Evolutionary conservation across 2,113 vertebrate genomes (phyloP), one percentile per base, ranked within the genome.

Genomic region (Zosterops borbonicus): DNA sequence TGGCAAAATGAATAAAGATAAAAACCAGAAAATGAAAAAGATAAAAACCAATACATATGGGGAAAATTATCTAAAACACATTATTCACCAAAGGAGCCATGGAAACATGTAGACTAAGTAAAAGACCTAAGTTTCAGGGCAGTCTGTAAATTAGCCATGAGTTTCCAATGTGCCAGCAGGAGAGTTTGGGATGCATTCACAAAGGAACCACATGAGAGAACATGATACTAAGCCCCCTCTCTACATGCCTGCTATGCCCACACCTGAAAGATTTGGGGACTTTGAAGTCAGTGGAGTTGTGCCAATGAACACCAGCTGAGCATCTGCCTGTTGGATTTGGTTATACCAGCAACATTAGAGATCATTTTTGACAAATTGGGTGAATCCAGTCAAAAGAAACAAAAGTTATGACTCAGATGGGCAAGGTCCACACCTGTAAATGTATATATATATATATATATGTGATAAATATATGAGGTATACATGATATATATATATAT

Each of bases 171-270:
- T 93, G 89, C 74, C 84, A 90, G 78, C 3, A 9, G 27, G 28
- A 33, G 55, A 50, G 46, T 80, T 85, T 74, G 82, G 50, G 70
- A 15, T 83, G 71, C 82, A 7, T 7, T 14, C 29, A 59, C 70
- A 92, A 91, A 92, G 70, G 39, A 78, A 94, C 67, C 82, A 94
- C 87, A 74, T 95, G 87, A 93, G 94, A 94, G 67, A 90, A 80
- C 42, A 65, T 12, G 63, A 55, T 28, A 83, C 74, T 69, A 95
- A 95, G 83, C 24, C 7, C 29, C 29, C 21, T 64, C 35, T 67
- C 37, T 62, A 37, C 27, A 19, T 8, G n/a, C 39, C 59, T 94
- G 42, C 7, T 80, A 74, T 17, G 75, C 68, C 89, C 81, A 83
- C 84, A 94, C 96, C 94, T 96, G 94, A 85, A 91, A 73, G 33